Percentiles rank a stretch among this genome's conserved stretches.
Evolutionary conservation across 2,113 vertebrate species (phyloP).

Genomic region (Brachyhypopomus occidentalis): DNA sequence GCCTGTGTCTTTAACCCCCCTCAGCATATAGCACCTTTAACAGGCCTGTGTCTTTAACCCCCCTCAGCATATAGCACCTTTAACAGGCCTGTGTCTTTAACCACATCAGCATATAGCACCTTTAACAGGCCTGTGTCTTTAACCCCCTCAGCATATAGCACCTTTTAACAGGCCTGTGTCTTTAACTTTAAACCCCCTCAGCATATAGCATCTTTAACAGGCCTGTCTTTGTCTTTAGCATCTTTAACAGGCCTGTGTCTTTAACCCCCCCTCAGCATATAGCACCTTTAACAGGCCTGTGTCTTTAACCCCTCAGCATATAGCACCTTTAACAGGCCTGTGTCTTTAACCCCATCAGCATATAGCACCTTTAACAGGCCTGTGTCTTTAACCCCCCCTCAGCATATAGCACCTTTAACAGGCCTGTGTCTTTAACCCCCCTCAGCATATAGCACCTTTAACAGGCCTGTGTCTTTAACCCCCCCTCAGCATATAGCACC

Average conservation of each 20-base stretch:
- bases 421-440: not conserved
- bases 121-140: too few relatives aligned
- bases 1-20: too few relatives aligned
- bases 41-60: too few relatives aligned
- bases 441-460: constrained; percentile 8
- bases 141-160: too few relatives aligned
- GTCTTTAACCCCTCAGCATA: constrained; percentile 3
- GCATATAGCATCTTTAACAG: too few relatives aligned
- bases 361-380: not conserved
- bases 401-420: constrained; percentile 4
- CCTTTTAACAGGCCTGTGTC: too few relatives aligned
- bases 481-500: not conserved
- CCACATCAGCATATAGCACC: too few relatives aligned
- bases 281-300: constrained; percentile 3
- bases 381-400: constrained; percentile 6
- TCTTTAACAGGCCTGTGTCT: not conserved
- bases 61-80: too few relatives aligned
- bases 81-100: too few relatives aligned
- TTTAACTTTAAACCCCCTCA: too few relatives aligned
- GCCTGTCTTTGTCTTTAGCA: too few relatives aligned
- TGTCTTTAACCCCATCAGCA: constrained; percentile 7
- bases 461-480: not conserved
- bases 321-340: not conserved
- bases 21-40: too few relatives aligned
- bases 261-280: not conserved